Percentiles rank a stretch among this genome's conserved stretches.
These are phyloP conservation scores for Pteronura brasiliensis DNA, from an alignment of 2,113 vertebrate species.

Conservation along the genomic window DNA sequence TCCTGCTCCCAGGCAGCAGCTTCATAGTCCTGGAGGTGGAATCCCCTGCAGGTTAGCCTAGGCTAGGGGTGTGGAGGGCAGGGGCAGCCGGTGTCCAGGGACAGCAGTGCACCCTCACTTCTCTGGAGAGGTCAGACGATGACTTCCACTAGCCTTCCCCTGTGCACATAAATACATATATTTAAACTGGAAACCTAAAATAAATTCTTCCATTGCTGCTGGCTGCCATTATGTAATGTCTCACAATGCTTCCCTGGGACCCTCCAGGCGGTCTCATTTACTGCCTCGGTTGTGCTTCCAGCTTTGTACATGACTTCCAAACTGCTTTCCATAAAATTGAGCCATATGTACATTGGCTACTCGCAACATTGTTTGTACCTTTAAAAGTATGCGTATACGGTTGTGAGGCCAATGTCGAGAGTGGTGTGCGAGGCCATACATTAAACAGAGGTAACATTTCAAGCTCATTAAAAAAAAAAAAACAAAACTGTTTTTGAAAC, in stretches of 20 bases:
- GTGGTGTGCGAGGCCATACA: not conserved
- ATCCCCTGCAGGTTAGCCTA: not conserved
- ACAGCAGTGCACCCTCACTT: not conserved
- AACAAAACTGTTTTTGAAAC: not conserved
- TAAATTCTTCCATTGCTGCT: slow-evolving; percentile 27
- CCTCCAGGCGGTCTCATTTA: slow-evolving; percentile 47
- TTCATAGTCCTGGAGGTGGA: not conserved
- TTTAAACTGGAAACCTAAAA: slow-evolving; percentile 32
- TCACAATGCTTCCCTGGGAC: slow-evolving; percentile 17
- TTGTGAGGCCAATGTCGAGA: not conserved
- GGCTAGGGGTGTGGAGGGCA: rapidly evolving
- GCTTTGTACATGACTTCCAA: slow-evolving; percentile 60
- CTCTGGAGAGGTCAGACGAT: not conserved
- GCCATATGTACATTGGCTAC: not conserved
- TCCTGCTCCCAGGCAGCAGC: not conserved
- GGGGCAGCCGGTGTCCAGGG: not conserved
- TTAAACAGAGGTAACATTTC: not conserved
- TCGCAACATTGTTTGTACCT: not conserved
- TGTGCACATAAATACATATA: not conserved
- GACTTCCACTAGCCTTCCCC: not conserved
- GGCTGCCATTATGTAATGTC: slow-evolving; percentile 56
- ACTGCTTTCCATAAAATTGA: slow-evolving; percentile 47
- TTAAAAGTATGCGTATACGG: not conserved
- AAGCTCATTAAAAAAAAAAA: not conserved
- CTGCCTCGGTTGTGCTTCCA: slow-evolving; percentile 18